Base-by-base conservation (phyloP, 2,797 vertebrate genomes). In the Lophotriccus pileatus region DNA sequence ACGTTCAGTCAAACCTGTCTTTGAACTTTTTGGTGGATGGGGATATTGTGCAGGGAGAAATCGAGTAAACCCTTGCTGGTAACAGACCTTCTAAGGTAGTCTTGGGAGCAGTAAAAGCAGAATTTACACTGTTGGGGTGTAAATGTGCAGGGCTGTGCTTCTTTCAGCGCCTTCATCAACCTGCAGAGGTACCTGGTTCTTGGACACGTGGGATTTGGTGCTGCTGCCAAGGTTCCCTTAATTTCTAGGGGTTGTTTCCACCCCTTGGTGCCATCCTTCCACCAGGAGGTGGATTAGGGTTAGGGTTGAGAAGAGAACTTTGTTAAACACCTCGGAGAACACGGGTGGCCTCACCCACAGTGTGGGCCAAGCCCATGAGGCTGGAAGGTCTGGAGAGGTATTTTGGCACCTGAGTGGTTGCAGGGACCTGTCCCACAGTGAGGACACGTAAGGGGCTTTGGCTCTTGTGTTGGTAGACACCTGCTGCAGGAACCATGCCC, bases 131-230 rank as follows among this genome's bases (percentile, higher is more conserved):
- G 25, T 28, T 69, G 37, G 47, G 69, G 18, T 23, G 6, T 23
- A 20, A 43, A 47, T 36, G 24, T 60, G 69, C 52, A 56, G 62
- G 39, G 34, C 62, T 70, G 32, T 56, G 36, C 50, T 44, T 44
- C 6, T 46, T 59, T 58, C 36, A 41, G 50, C 15, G 43, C 25
- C 12, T 55, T 84, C 46, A 10, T 30, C 41, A 24, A 63, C 0
- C 3, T 66, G 34, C 27, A 17, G 30, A 21, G 79, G 4, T 10
- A 27, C n/a, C 37, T 27, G 27, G 5, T 30, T 79, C 41, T 59
- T 49, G 6, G 8, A 9, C 49, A 3, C 0, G 0, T 37, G 32
- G 55, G 19, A 21, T 19, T 64, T 50, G 27, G 43, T 69, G 55
- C 67, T 8, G 22, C 58, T 67, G 36, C 15, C 10, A 8, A 46